Evolutionary conservation across 2,888 invertebrate species (phyloP).

Genomic region (Diabrotica balteata): DNA sequence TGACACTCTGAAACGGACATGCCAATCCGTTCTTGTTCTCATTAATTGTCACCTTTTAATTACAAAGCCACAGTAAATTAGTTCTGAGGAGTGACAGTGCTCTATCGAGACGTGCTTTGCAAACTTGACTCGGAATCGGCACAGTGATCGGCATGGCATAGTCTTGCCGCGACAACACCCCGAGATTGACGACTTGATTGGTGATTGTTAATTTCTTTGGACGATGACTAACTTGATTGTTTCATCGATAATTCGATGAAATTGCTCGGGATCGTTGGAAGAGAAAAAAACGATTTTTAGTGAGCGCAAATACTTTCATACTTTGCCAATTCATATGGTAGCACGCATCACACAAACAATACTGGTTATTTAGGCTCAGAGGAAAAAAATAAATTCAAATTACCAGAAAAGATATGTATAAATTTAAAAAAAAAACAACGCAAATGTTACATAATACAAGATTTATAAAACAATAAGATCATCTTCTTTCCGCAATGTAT

Average conservation of each 20-base stretch:
- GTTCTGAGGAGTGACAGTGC: conserved; percentile 44
- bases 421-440: too few species aligned
- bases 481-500: too few species aligned
- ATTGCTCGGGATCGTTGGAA: too few species aligned
- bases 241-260: not conserved
- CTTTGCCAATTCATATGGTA: too few species aligned
- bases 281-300: too few species aligned
- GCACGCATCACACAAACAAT: too few species aligned
- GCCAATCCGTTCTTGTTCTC: conserved; percentile 61
- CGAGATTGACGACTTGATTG: conserved; percentile 1
- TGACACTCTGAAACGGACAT: conserved; percentile 56
- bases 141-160: not conserved
- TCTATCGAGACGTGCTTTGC: conserved; percentile 45
- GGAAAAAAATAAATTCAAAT: too few species aligned
- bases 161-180: conserved; percentile 3
- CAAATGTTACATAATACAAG: too few species aligned
- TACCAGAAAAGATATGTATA: too few species aligned
- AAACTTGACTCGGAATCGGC: conserved; percentile 22
- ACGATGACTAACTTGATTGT: not conserved
- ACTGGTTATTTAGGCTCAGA: too few species aligned
- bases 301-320: too few species aligned
- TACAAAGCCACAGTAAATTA: conserved; percentile 55
- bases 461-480: too few species aligned
- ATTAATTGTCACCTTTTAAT: conserved; percentile 63
- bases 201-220: conserved; percentile 3